Evolutionary conservation across 2,888 invertebrate species (phyloP).

Genomic region (Callyntrura sp.): DNA sequence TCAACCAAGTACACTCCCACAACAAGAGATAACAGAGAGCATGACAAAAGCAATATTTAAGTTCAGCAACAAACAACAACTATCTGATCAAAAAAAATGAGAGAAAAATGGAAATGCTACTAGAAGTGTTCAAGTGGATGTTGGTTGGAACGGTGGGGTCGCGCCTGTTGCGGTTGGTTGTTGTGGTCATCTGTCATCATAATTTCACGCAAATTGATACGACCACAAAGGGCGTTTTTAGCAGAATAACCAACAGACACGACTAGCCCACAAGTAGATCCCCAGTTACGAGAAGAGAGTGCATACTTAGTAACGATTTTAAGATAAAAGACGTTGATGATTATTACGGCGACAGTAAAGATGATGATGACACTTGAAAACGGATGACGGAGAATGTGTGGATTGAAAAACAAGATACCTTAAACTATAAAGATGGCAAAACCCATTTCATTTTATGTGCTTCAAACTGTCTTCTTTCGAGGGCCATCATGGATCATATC

Average conservation of each 20-base stretch:
- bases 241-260: neutral
- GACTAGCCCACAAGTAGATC: too few species aligned
- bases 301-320: neutral
- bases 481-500: slow-evolving; percentile 1
- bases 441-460: neutral
- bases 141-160: neutral
- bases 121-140: neutral
- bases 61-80: neutral
- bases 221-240: neutral
- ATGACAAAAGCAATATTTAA: neutral
- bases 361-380: slow-evolving; percentile 21
- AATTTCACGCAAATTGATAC: neutral
- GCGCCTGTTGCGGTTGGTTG: neutral
- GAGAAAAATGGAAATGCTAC: neutral
- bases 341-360: neutral
- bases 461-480: neutral
- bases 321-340: neutral
- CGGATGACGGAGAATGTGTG: neutral
- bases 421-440: neutral
- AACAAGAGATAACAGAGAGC: neutral
- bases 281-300: too few species aligned
- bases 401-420: slow-evolving; percentile 8
- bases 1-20: slow-evolving; percentile 17
- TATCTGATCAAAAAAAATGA: neutral
- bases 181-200: slow-evolving; percentile 43